Conservation (phyloP, 1,140 invertebrate species). For the Thrips palmi region DNA sequence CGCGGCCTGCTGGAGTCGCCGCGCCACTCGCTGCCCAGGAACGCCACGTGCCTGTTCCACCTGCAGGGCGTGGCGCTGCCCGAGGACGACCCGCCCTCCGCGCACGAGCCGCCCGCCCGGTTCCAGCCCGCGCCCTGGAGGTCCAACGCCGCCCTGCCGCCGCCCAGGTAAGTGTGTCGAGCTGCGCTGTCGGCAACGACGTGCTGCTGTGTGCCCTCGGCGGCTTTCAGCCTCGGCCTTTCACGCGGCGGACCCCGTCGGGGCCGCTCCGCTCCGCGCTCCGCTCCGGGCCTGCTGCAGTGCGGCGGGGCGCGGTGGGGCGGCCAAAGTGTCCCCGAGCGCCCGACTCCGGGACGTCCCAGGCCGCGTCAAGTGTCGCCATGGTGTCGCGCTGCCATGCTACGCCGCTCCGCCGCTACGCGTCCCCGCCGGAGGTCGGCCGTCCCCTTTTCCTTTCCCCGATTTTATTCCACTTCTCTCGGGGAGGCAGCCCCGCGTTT, state of each 20-base stretch:
- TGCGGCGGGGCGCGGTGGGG: too few species aligned
- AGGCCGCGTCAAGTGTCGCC: too few species aligned
- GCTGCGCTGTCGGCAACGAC: too few species aligned
- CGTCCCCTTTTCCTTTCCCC: constrained; percentile 25
- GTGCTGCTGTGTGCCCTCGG: too few species aligned
- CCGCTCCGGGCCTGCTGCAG: constrained; percentile 1
- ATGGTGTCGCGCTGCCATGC: too few species aligned
- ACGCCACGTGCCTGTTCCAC: constrained; percentile 72
- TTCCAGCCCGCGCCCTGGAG: constrained; percentile 31
- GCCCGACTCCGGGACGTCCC: too few species aligned
- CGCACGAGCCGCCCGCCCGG: constrained; percentile 33
- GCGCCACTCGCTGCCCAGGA: constrained; percentile 59
- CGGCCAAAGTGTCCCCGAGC: too few species aligned
- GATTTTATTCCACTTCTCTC: too few species aligned
- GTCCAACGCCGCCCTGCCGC: constrained; percentile 30
- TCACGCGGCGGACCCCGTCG: constrained; percentile 15
- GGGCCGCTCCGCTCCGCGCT: constrained; percentile 12
- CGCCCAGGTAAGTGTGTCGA: too few species aligned
- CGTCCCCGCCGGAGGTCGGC: constrained; percentile 25
- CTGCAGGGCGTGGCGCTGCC: constrained; percentile 32
- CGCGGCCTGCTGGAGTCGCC: constrained; percentile 61
- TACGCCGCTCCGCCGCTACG: constrained; percentile 33
- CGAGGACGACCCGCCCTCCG: constrained; percentile 18
- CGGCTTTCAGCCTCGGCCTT: too few species aligned
- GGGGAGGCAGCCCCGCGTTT: too few species aligned